Evolutionary conservation across 2,888 invertebrate genomes (phyloP).

Genomic region (Lobophora halterata): DNA sequence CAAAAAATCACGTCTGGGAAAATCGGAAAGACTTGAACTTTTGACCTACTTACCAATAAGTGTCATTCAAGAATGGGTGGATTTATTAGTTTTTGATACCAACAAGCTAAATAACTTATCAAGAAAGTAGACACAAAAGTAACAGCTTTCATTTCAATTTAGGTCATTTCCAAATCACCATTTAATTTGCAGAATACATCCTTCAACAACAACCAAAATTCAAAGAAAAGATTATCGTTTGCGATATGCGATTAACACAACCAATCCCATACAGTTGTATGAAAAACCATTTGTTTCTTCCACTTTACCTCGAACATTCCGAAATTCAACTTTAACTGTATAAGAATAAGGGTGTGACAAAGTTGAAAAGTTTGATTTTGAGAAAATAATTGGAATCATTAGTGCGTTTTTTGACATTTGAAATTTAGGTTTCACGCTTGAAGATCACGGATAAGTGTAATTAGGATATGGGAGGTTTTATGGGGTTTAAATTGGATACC

Average conservation of each 20-base stretch:
- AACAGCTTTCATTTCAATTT: not conserved
- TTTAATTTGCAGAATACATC: constrained; percentile 18
- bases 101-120: not conserved
- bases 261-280: constrained; percentile 43
- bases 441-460: constrained; percentile 55
- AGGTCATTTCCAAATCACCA: not conserved
- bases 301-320: constrained; percentile 2
- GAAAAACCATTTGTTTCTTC: constrained; percentile 11
- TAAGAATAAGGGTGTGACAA: constrained; percentile 14
- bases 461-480: constrained; percentile 57
- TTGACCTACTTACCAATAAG: too few relatives aligned
- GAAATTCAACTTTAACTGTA: constrained; percentile 26
- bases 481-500: constrained; percentile 53
- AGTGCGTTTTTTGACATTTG: constrained; percentile 57
- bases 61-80: too few relatives aligned
- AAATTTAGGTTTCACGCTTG: constrained; percentile 56
- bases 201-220: constrained; percentile 39
- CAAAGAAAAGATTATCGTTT: constrained; percentile 47
- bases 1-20: too few relatives aligned
- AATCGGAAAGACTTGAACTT: too few relatives aligned
- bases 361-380: constrained; percentile 7
- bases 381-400: constrained; percentile 51
- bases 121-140: not conserved
- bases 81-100: too few relatives aligned
- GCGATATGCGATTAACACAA: constrained; percentile 47